Conservation (phyloP, 2,113 vertebrate species). For the Bucco capensis region DNA sequence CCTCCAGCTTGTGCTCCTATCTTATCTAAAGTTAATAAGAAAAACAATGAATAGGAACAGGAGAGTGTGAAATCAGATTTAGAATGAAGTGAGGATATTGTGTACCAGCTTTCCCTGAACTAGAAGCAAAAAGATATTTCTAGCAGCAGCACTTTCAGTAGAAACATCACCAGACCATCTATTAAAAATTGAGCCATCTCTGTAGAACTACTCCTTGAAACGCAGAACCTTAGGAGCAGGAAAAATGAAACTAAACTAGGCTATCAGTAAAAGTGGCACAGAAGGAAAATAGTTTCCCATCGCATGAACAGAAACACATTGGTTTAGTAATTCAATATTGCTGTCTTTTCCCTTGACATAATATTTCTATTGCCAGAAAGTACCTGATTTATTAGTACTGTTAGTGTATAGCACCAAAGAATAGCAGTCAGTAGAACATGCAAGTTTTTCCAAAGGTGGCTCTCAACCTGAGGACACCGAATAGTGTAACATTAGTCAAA, state of each 20-base stretch:
- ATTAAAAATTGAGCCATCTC: not conserved
- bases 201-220: not conserved
- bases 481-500: not conserved
- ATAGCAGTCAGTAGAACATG: not conserved
- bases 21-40: conserved; percentile 17
- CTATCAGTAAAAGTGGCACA: not conserved
- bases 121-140: not conserved
- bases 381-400: not conserved
- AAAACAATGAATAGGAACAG: conserved; percentile 9
- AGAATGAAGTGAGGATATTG: not conserved
- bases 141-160: not conserved
- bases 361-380: not conserved
- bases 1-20: not conserved
- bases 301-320: not conserved
- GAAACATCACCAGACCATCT: not conserved
- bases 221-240: not conserved
- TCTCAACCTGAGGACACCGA: too few relatives aligned
- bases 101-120: not conserved
- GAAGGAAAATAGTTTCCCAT: not conserved
- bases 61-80: conserved; percentile 4
- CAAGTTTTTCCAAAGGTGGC: not conserved
- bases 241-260: not conserved
- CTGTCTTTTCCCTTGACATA: not conserved
- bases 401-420: not conserved
- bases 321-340: not conserved